Conservation (phyloP, 2,113 vertebrate genomes). For the Nothobranchius kuhntae region DNA sequence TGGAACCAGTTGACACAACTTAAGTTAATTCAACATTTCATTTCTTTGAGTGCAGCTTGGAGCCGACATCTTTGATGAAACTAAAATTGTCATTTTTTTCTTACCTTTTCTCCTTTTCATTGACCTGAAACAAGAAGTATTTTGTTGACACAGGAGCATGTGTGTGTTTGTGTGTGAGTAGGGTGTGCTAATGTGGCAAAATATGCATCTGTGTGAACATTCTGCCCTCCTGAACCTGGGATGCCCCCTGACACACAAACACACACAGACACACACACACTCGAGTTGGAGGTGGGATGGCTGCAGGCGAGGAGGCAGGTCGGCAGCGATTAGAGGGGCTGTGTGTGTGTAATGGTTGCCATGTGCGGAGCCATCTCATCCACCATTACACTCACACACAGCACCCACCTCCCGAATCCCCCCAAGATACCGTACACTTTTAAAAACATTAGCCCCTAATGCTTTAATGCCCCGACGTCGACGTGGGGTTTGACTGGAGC, state of each 20-base stretch:
- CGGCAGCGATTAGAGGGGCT: slow-evolving; percentile 82
- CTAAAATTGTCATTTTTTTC: neutral
- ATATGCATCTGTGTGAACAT: slow-evolving; percentile 77
- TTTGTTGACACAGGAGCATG: no score
- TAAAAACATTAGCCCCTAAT: slow-evolving; percentile 84
- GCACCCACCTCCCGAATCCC: slow-evolving; percentile 69
- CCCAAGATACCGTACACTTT: slow-evolving; percentile 80
- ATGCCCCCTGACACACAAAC: slow-evolving; percentile 71
- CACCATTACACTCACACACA: slow-evolving; percentile 76
- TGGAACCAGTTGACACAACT: no score
- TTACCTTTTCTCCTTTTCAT: no score
- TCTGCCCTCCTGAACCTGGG: slow-evolving; percentile 80
- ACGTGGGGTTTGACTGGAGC: slow-evolving; percentile 67
- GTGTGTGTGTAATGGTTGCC: slow-evolving; percentile 82
- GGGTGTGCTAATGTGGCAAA: slow-evolving; percentile 67
- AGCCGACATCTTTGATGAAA: neutral
- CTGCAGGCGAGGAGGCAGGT: slow-evolving; percentile 78
- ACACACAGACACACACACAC: slow-evolving; percentile 42
- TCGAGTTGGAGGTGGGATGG: slow-evolving; percentile 77
- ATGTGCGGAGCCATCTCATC: slow-evolving; percentile 78
- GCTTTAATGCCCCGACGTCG: slow-evolving; percentile 80
- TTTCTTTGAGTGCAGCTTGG: no score
- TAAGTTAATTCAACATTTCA: no score
- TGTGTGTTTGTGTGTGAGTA: slow-evolving; percentile 9
- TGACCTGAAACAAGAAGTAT: no score